A percentile compares a stretch with the other conserved stretches of the same genome.
These are phyloP conservation scores for Hucho hucho DNA, from an alignment of 2,113 vertebrate species.

Conservation along the genomic window DNA sequence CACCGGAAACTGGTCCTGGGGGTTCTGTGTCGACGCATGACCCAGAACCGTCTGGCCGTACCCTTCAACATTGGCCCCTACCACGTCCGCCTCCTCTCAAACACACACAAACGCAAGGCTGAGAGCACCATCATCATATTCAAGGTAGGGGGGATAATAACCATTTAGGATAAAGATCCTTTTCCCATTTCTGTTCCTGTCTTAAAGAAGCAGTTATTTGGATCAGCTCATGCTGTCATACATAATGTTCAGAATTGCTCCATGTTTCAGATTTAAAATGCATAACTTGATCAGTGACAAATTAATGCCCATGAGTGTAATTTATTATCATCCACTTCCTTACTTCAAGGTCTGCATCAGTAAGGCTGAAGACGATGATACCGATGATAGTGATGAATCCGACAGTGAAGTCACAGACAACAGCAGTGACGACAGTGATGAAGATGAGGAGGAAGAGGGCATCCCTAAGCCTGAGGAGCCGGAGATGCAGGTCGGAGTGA, in stretches of 20 bases:
- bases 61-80: constrained; percentile 82
- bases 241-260: background rate
- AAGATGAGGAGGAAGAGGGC: background rate
- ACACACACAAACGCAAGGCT: constrained; percentile 71
- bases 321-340: constrained; percentile 40
- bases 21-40: constrained; percentile 76
- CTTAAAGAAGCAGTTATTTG: too few relatives aligned
- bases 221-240: too few relatives aligned
- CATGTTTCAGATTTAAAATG: background rate
- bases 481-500: constrained; percentile 59
- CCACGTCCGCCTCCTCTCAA: constrained; percentile 78
- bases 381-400: constrained; percentile 43
- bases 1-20: constrained; percentile 76
- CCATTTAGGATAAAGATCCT: too few relatives aligned
- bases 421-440: background rate
- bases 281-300: background rate
- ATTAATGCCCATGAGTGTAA: background rate
- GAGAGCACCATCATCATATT: constrained; percentile 73
- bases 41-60: constrained; percentile 59
- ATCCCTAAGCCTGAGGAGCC: background rate
- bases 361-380: constrained; percentile 9
- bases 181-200: too few relatives aligned
- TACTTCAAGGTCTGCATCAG: constrained; percentile 66
- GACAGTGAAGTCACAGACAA: constrained; percentile 44
- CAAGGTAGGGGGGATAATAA: constrained; percentile 71